Evolutionary conservation across 2,888 invertebrate species (phyloP).

Genomic region (Ophioninae sp.): DNA sequence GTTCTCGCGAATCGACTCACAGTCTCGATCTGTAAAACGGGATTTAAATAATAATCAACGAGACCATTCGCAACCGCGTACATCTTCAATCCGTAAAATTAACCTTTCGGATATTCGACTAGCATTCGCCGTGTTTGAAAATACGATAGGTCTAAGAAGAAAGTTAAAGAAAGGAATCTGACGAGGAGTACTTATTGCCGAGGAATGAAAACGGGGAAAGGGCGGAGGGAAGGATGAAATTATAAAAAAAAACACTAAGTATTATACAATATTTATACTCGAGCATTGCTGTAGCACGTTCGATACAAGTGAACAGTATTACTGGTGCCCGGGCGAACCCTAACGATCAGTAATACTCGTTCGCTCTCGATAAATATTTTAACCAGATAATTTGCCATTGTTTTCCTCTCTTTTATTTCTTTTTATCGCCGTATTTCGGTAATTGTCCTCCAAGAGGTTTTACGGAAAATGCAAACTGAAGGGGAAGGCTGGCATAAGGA

Average conservation of each 20-base stretch:
- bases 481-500: too few species aligned
- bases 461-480: neutral
- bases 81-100: constrained; percentile 45
- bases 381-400: neutral
- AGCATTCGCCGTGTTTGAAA: constrained; percentile 48
- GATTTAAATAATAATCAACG: constrained; percentile 31
- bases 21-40: constrained; percentile 10
- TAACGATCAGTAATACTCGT: constrained; percentile 25
- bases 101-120: constrained; percentile 51
- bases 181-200: constrained; percentile 24
- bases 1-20: constrained; percentile 34
- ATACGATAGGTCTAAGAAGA: constrained; percentile 45
- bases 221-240: constrained; percentile 39
- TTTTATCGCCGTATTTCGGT: neutral
- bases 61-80: constrained; percentile 26
- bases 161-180: constrained; percentile 7
- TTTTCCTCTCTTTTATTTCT: neutral
- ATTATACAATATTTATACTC: constrained; percentile 63
- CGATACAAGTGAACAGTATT: constrained; percentile 38
- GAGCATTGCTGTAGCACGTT: constrained; percentile 52
- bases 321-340: constrained; percentile 17
- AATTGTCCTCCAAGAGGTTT: neutral
- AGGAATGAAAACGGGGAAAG: constrained; percentile 37
- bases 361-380: constrained; percentile 12
- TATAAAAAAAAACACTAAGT: constrained; percentile 31